Conservation (phyloP, 1,140 invertebrate species). For the Drosophila littoralis region DNA sequence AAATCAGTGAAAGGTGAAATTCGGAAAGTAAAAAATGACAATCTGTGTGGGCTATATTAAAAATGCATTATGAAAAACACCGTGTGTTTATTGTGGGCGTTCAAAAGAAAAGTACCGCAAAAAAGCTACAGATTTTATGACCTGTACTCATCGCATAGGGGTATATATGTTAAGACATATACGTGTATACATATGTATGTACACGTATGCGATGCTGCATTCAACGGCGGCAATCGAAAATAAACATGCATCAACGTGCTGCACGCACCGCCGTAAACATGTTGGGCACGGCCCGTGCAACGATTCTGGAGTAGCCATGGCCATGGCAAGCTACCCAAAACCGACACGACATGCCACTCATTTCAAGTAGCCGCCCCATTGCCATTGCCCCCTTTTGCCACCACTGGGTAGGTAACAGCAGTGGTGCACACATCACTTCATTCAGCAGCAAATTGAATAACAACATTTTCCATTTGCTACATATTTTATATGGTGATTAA, state of each 20-base stretch:
- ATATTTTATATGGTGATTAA: slow-evolving; percentile 72
- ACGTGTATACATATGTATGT: slow-evolving; percentile 14
- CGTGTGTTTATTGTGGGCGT: slow-evolving; percentile 60
- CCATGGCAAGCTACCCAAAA: slow-evolving; percentile 53
- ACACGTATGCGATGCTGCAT: slow-evolving; percentile 50
- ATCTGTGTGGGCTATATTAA: slow-evolving; percentile 59
- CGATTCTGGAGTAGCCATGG: slow-evolving; percentile 46
- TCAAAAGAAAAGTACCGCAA: slow-evolving; percentile 47
- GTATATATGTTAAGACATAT: slow-evolving; percentile 6
- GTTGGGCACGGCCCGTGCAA: slow-evolving; percentile 41
- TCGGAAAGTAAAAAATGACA: slow-evolving; percentile 18
- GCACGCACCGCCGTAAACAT: slow-evolving; percentile 73
- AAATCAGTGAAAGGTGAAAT: slow-evolving; percentile 19
- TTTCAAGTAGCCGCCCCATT: slow-evolving; percentile 52
- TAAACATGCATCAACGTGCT: slow-evolving; percentile 69
- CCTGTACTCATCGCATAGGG: slow-evolving; percentile 18
- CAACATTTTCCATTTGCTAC: slow-evolving; percentile 72
- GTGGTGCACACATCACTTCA: slow-evolving; percentile 55
- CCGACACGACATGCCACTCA: slow-evolving; percentile 69
- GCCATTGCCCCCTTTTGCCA: slow-evolving; percentile 3
- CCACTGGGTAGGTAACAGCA: slow-evolving; percentile 1
- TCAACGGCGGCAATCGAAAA: slow-evolving; percentile 56
- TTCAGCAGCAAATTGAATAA: slow-evolving; percentile 77
- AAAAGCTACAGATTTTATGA: slow-evolving; percentile 63
- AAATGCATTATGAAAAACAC: slow-evolving; percentile 76